phyloP scores from a whole-genome alignment of 2,797 vertebrate genomes.

The Diglossa cyanea region DNA sequence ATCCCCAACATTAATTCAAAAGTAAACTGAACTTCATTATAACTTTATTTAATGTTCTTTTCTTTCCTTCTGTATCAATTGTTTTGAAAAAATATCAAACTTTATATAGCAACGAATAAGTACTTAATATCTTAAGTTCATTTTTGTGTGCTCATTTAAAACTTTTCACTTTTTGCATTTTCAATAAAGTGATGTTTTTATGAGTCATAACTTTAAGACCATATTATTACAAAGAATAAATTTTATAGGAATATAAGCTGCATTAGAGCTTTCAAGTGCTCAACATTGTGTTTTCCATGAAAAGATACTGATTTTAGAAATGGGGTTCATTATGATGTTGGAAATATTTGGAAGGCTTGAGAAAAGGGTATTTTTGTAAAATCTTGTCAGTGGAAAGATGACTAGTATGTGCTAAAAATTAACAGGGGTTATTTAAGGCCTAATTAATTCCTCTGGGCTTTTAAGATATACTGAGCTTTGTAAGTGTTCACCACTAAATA shows the following conservation, averaged over 20 bases:
- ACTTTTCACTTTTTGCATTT: slow-evolving; percentile 52
- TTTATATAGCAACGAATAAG: not conserved
- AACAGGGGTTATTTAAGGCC: slow-evolving; percentile 4
- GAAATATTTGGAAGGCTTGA: not conserved
- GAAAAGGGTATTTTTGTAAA: not conserved
- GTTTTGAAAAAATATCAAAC: slow-evolving; percentile 4
- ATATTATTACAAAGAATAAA: slow-evolving; percentile 59
- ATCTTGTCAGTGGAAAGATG: not conserved
- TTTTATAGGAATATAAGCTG: slow-evolving; percentile 34
- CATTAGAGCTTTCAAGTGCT: slow-evolving; percentile 1
- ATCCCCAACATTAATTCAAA: not conserved
- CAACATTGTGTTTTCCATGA: slow-evolving; percentile 7
- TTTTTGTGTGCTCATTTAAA: slow-evolving; percentile 30
- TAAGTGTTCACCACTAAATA: slow-evolving; percentile 33
- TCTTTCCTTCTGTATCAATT: not conserved
- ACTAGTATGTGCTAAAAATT: slow-evolving; percentile 20
- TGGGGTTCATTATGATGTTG: not conserved
- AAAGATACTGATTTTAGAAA: slow-evolving; percentile 24
- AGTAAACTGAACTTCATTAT: slow-evolving; percentile 16
- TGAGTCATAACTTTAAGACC: slow-evolving; percentile 55
- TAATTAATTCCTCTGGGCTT: slow-evolving; percentile 23
- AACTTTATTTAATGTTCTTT: slow-evolving; percentile 28
- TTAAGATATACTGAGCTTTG: not conserved
- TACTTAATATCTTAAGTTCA: slow-evolving; percentile 25
- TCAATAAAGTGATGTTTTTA: slow-evolving; percentile 50